Percentiles rank a stretch among this genome's conserved stretches.
phyloP scores from a whole-genome alignment of 2,113 vertebrate genomes.

The Platycercus adscitus region DNA sequence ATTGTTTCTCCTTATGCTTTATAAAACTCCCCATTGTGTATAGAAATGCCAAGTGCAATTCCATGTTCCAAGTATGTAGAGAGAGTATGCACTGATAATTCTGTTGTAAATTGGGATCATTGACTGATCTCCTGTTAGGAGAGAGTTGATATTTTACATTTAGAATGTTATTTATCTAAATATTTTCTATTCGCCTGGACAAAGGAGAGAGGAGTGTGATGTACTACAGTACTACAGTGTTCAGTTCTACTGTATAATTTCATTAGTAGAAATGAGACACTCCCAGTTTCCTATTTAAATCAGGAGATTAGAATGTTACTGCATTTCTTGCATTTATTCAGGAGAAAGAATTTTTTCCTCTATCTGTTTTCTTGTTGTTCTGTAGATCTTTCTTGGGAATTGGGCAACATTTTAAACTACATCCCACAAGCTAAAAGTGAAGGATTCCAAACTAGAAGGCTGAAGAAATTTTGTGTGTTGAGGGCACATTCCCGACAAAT shows the following conservation, averaged over 20 bases:
- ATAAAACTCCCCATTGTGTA: not conserved
- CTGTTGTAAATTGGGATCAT: not conserved
- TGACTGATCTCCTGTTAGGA: not conserved
- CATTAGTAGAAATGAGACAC: not conserved
- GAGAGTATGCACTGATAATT: not conserved
- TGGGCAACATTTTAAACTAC: not conserved
- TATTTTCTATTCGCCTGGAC: not conserved
- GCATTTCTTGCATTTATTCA: not conserved
- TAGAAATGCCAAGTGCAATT: not conserved
- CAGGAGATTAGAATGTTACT: not conserved
- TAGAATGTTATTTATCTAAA: not conserved
- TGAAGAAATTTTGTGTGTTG: not conserved
- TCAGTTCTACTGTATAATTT: not conserved
- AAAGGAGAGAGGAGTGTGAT: not conserved
- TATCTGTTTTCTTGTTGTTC: not conserved
- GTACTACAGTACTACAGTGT: not conserved
- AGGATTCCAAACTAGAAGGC: not conserved
- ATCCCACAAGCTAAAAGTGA: not conserved
- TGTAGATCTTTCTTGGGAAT: not conserved
- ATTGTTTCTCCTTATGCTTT: not conserved
- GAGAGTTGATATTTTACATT: not conserved
- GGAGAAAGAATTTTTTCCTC: not conserved
- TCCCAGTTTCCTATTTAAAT: not conserved
- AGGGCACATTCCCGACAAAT: not conserved
- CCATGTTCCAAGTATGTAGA: not conserved